A percentile compares a stretch with the other conserved stretches of the same genome.
Evolutionary conservation across 2,113 vertebrate species (phyloP).

Genomic region (Crocuta crocuta): DNA sequence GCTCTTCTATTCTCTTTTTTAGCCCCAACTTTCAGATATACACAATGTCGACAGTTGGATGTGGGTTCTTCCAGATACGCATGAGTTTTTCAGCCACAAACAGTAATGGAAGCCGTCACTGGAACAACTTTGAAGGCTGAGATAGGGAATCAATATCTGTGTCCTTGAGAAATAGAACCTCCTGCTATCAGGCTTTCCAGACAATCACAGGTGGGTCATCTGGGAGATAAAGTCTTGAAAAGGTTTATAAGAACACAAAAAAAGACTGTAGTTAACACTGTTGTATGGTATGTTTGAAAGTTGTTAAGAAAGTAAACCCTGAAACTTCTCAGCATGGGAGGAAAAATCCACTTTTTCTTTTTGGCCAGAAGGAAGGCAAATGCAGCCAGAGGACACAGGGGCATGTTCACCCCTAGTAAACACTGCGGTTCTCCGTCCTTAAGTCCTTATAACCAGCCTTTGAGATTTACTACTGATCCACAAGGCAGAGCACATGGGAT

Average conservation of each 20-base stretch:
- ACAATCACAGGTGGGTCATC: background rate
- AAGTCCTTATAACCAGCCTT: background rate
- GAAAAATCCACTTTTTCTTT: background rate
- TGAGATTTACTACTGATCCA: background rate
- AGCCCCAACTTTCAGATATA: background rate
- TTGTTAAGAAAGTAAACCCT: background rate
- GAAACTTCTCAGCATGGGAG: background rate
- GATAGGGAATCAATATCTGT: background rate
- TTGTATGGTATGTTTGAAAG: background rate
- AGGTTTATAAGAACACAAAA: background rate
- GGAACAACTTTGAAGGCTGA: background rate
- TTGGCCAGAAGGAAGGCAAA: background rate
- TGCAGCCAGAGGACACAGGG: background rate
- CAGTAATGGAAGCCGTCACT: background rate
- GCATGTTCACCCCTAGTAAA: background rate
- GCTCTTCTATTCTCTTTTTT: background rate
- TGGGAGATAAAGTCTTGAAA: conserved; percentile 20
- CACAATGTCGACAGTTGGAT: background rate
- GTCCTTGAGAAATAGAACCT: background rate
- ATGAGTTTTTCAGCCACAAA: background rate
- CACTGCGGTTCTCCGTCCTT: background rate
- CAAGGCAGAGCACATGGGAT: background rate
- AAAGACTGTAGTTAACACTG: background rate
- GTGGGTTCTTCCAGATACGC: background rate
- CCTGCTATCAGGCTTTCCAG: background rate